Evolutionary conservation across 2,888 invertebrate genomes (phyloP).

Genomic region (Oxyteleia sp.): DNA sequence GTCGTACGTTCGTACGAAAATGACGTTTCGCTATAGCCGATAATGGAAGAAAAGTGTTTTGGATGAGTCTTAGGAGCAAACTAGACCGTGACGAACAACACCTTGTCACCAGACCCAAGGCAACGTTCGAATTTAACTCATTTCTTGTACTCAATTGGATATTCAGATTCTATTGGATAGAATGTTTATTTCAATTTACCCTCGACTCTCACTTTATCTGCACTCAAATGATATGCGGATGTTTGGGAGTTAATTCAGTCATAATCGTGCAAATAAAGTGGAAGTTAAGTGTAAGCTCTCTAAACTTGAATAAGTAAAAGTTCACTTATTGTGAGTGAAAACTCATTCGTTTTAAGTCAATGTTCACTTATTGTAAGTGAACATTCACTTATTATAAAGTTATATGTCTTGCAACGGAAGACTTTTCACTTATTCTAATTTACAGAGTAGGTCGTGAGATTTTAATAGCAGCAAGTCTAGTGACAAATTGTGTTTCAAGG

Average conservation of each 20-base stretch:
- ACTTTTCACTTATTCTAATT: no score
- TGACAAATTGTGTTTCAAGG: background rate
- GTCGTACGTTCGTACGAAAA: slow-evolving; percentile 58
- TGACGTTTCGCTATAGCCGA: slow-evolving; percentile 56
- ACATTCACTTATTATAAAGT: no score
- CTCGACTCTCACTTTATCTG: background rate
- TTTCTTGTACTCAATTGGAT: no score
- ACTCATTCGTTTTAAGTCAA: no score
- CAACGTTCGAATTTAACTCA: no score
- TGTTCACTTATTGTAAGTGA: no score
- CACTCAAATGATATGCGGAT: background rate
- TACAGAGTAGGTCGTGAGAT: no score
- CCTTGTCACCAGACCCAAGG: slow-evolving; percentile 5
- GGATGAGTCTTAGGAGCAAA: slow-evolving; percentile 46
- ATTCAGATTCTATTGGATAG: no score
- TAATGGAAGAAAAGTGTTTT: slow-evolving; percentile 66
- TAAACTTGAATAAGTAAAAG: no score
- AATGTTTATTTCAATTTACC: background rate
- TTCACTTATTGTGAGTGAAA: no score
- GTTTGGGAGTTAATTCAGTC: background rate
- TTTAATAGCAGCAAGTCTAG: background rate
- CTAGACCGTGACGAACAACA: slow-evolving; percentile 2
- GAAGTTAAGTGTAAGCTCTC: no score
- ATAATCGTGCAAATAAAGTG: background rate
- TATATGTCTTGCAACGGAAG: no score